These are phyloP conservation scores for Bicyclus anynana DNA, from an alignment of 1,140 invertebrate species.

Conservation along the genomic window DNA sequence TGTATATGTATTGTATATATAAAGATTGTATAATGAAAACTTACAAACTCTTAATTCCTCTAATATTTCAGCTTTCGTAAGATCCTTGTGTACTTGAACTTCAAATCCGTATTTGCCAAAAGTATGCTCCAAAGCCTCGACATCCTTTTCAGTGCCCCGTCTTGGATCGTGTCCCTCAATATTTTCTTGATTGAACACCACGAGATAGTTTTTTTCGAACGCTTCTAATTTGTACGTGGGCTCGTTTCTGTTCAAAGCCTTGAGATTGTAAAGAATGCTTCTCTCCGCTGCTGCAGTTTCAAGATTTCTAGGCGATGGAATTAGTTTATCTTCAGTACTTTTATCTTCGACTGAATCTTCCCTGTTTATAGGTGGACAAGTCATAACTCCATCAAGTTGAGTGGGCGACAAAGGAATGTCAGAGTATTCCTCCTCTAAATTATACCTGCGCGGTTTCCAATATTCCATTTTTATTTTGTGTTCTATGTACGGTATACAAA, in stretches of 20 bases:
- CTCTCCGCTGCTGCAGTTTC: neutral
- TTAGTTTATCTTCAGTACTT: neutral
- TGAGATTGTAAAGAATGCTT: conserved; percentile 28
- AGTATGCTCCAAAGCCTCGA: conserved; percentile 36
- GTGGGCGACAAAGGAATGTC: neutral
- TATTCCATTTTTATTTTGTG: neutral
- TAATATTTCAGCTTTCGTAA: conserved; percentile 43
- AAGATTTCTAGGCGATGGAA: neutral
- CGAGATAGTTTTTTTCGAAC: conserved; percentile 52
- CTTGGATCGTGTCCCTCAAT: conserved; percentile 43
- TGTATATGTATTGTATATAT: too few species aligned
- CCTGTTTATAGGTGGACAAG: neutral
- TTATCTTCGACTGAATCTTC: neutral
- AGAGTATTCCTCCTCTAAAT: neutral
- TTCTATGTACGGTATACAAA: neutral
- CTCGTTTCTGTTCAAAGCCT: conserved; percentile 44
- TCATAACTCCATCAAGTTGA: neutral
- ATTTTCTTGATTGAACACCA: conserved; percentile 60
- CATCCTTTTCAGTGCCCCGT: conserved; percentile 54
- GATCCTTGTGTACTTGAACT: conserved; percentile 40
- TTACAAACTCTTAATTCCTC: conserved; percentile 41
- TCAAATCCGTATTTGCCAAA: conserved; percentile 51
- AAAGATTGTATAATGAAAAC: conserved; percentile 29
- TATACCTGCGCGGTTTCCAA: neutral
- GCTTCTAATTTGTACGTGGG: conserved; percentile 58